phyloP scores from a whole-genome alignment of 30 jellyfish, hydroid and myxozoan species.

The Haliclystus octoradiatus region DNA sequence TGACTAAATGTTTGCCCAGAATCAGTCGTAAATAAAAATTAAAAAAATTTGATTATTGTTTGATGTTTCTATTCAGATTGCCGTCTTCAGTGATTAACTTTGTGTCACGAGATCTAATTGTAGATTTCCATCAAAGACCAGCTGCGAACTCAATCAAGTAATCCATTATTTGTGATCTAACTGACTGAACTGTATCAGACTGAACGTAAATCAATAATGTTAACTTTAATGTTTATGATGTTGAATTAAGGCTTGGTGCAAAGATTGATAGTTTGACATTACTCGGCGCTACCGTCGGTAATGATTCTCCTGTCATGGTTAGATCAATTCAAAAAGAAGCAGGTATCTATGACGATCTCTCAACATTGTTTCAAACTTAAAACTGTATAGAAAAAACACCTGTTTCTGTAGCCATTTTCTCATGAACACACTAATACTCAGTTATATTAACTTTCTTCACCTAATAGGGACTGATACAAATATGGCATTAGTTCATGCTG shows the following conservation, averaged over 20 bases:
- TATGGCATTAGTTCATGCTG: conserved; percentile 64
- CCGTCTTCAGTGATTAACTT: too few species aligned
- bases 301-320: conserved; percentile 58
- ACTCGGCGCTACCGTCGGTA: conserved; percentile 57
- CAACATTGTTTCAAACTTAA: neutral
- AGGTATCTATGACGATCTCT: conserved; percentile 8
- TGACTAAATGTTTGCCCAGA: too few species aligned
- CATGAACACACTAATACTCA: too few species aligned
- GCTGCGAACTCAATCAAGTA: conserved; percentile 78
- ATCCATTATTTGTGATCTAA: neutral
- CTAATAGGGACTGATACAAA: neutral
- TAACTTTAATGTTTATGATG: neutral
- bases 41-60: too few species aligned
- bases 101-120: conserved; percentile 49
- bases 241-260: conserved; percentile 38
- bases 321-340: conserved; percentile 53
- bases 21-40: too few species aligned
- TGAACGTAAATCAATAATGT: neutral
- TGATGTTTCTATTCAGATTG: too few species aligned
- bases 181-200: too few species aligned
- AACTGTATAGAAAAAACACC: too few species aligned
- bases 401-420: too few species aligned
- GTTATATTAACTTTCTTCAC: too few species aligned
- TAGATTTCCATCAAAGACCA: conserved; percentile 73
- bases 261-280: conserved; percentile 46